Conservation (phyloP, 2,797 vertebrate genomes). For the Periophthalmus magnuspinnatus region DNA sequence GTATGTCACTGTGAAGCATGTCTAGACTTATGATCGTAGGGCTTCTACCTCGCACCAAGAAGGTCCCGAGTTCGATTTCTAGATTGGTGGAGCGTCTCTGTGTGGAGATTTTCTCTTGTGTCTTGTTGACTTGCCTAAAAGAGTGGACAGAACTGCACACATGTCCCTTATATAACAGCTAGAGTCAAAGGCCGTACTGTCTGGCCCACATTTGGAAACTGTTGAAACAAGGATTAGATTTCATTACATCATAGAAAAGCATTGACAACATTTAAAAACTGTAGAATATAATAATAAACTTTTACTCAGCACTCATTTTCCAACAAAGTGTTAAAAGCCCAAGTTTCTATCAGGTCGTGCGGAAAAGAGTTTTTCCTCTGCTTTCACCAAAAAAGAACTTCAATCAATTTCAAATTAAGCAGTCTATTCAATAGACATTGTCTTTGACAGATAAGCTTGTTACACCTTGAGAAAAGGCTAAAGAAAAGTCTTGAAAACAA, state of each 20-base stretch:
- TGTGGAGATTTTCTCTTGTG: not conserved
- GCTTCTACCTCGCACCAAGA: not conserved
- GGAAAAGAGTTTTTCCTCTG: slow-evolving; percentile 45
- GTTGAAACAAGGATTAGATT: not conserved
- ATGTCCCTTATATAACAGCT: not conserved
- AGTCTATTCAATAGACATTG: slow-evolving; percentile 72
- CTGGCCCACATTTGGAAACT: not conserved
- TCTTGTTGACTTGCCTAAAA: not conserved
- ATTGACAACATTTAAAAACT: not conserved
- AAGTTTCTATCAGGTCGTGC: slow-evolving; percentile 45
- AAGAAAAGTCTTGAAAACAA: slow-evolving; percentile 74
- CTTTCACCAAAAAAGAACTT: slow-evolving; percentile 62
- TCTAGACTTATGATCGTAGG: too few relatives aligned
- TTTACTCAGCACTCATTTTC: slow-evolving; percentile 32
- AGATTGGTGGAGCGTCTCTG: not conserved
- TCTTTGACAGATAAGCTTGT: slow-evolving; percentile 79
- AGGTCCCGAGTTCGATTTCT: not conserved
- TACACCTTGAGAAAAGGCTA: slow-evolving; percentile 70
- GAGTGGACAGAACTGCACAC: not conserved
- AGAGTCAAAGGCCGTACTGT: not conserved
- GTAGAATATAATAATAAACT: not conserved
- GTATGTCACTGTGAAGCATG: slow-evolving; percentile 24
- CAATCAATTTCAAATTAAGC: slow-evolving; percentile 80
- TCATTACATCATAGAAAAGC: not conserved
- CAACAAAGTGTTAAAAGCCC: slow-evolving; percentile 46